Evolutionary conservation across 2,113 vertebrate genomes (phyloP), one percentile per base, ranked within the genome.

Genomic region (Pygoscelis adeliae): DNA sequence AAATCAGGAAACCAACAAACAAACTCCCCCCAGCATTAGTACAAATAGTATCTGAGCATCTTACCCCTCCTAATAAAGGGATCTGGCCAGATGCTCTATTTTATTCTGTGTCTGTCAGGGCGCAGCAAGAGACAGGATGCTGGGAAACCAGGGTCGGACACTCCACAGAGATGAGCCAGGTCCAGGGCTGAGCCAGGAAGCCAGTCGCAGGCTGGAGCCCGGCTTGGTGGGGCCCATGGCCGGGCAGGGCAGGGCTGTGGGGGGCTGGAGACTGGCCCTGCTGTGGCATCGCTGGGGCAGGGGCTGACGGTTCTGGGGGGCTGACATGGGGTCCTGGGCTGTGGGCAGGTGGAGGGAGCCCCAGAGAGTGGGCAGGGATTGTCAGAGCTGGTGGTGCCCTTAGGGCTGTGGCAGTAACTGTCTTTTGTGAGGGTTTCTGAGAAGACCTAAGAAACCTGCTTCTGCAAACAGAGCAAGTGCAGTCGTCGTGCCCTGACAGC

Each of bases 261-360:
- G 20, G 5, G 55, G 4, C 15, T 42, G 16, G 21, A 55, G 16
- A 34, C 4, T 0, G 1, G 10, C 11, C n/a, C 40, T 50, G 4
- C n/a, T 67, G 21, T 1, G 1, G 6, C 3, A 15, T 36, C 0
- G 0, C n/a, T 69, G 42, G 13, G 10, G 5, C 10, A 72, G 22
- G 23, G 12, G 3, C 13, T 55, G 15, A 53, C 5, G 8, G 13
- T 3, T 15, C 16, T 13, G 2, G 17, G 22, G n/a, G 10, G 3
- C 5, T 78, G 65, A 63, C 5, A 36, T 47, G 26, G 17, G 2
- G 7, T 29, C 17, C 26, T 69, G 32, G 16, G 17, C 15, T 3
- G 1, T 50, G 30, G 12, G 16, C 44, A 82, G n/a, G 15, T 20
- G 9, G 10, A 10, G 4, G 9, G 8, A 71, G 9, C 9, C 34